Percentiles rank a stretch among this genome's conserved stretches.
Evolutionary conservation across 2,888 invertebrate species (phyloP).

Genomic region (Eupithecia tripunctaria): DNA sequence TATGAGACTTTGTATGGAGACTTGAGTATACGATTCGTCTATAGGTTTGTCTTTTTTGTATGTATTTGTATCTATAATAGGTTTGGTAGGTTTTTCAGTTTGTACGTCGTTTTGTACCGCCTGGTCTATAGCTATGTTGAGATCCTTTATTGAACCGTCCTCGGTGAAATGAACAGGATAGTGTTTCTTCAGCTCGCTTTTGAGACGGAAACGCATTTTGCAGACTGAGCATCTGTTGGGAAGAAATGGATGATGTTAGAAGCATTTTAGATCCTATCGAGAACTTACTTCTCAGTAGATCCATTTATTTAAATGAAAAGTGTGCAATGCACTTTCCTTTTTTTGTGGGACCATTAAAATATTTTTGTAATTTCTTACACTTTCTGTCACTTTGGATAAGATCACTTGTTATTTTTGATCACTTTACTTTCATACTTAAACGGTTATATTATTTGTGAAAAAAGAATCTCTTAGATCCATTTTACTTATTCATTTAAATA

Average conservation of each 20-base stretch:
- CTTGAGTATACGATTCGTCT: neutral
- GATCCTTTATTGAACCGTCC: conserved; percentile 41
- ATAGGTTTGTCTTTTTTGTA: neutral
- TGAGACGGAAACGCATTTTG: conserved; percentile 67
- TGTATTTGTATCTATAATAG: neutral
- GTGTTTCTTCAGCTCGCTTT: conserved; percentile 74
- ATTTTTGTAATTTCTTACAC: too few relatives aligned
- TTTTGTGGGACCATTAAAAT: too few relatives aligned
- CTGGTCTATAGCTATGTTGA: conserved; percentile 9
- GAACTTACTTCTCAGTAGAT: too few relatives aligned
- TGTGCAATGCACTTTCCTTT: too few relatives aligned
- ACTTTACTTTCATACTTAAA: too few relatives aligned
- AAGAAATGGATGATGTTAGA: neutral
- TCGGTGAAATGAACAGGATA: conserved; percentile 74
- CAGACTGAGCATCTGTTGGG: conserved; percentile 74
- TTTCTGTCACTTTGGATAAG: too few relatives aligned
- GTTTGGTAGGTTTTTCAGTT: neutral
- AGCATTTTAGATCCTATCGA: too few relatives aligned
- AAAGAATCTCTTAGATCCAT: too few relatives aligned
- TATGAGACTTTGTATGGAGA: neutral
- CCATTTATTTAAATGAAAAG: too few relatives aligned
- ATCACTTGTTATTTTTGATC: too few relatives aligned
- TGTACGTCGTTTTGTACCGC: conserved; percentile 2
- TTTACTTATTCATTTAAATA: too few relatives aligned
- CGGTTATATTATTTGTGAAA: too few relatives aligned